A percentile compares a stretch with the other conserved stretches of the same genome.
Conservation (phyloP, 2,797 vertebrate species). For the Mus caroli region DNA sequence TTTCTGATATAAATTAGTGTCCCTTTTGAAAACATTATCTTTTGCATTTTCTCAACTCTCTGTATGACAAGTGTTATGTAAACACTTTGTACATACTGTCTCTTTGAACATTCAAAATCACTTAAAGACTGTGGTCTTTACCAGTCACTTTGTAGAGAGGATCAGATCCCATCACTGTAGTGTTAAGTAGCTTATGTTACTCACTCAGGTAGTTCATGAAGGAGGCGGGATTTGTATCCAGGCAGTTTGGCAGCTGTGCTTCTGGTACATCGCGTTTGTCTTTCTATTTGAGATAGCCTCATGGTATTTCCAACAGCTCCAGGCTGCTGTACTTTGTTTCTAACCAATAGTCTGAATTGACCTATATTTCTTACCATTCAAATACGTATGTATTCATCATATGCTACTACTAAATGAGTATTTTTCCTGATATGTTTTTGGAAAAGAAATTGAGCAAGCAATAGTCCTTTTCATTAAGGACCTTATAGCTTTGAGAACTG, state of each 20-base stretch:
- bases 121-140: background rate
- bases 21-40: background rate
- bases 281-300: background rate
- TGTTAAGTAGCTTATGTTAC: background rate
- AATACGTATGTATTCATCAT: constrained; percentile 37
- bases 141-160: background rate
- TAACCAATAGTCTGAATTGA: constrained; percentile 12
- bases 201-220: background rate
- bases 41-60: background rate
- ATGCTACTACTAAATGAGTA: constrained; percentile 27
- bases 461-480: constrained; percentile 8
- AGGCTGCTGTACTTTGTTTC: constrained; percentile 15
- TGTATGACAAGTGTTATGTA: background rate
- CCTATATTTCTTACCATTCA: background rate
- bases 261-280: background rate
- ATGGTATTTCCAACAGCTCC: background rate
- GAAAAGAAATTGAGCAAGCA: constrained; percentile 18
- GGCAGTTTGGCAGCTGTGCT: background rate
- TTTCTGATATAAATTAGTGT: background rate
- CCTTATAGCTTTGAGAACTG: constrained; percentile 18
- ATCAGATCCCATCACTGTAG: background rate
- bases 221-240: background rate
- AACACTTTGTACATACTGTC: background rate
- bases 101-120: background rate
- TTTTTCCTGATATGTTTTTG: constrained; percentile 9